Base-by-base conservation (phyloP, 1,140 invertebrate genomes). In the Thaumetopoea pityocampa region DNA sequence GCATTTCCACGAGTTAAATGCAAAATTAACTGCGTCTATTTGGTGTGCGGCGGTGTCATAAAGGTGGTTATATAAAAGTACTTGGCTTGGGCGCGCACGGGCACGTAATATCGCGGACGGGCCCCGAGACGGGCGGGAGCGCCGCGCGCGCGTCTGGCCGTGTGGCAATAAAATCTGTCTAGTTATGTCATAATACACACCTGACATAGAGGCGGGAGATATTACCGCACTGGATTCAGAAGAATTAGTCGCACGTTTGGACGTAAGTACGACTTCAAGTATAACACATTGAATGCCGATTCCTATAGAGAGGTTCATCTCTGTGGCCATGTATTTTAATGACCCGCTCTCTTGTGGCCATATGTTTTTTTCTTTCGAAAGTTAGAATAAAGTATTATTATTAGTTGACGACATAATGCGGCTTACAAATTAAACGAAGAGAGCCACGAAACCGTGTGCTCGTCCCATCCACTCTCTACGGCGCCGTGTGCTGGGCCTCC, bases 161-260 rank as follows among this genome's bases (percentile, higher is more conserved):
- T 44, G 53, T 46, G 12, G 70, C 64, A 79, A 77, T 79, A 79
- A 77, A 78, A 67, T 56, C 50, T 57, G 54, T 62, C 65, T 55
- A 59, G 60, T 69, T 65, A 61, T 68, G 52, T 70, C 63, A 74
- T 79, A 69, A 79, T 76, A 67, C 74, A 67, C 74, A 79, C 72
- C 68, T 76, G 67, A 62, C 69, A 79, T 69, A 59, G 60, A 73
- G 51, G 37, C 44, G 28, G 23, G 47, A 27, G 26, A 67, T 63
- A 60, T 59, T 46, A 65, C 49, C 47, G 54, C 58, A 66, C 56
- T 61, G 61, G 69, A 69, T 45, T 69, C 63, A 35, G 47, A 10
- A 43, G 59, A 65, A 59, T 67, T 48, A 60, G 51, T 52, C 49
- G 20, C 24, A 41, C 28, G 12, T 14, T n/a, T 14, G 20, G 14